phyloP scores from a whole-genome alignment of 2,888 invertebrate species.

The Ptychoptera contaminata region DNA sequence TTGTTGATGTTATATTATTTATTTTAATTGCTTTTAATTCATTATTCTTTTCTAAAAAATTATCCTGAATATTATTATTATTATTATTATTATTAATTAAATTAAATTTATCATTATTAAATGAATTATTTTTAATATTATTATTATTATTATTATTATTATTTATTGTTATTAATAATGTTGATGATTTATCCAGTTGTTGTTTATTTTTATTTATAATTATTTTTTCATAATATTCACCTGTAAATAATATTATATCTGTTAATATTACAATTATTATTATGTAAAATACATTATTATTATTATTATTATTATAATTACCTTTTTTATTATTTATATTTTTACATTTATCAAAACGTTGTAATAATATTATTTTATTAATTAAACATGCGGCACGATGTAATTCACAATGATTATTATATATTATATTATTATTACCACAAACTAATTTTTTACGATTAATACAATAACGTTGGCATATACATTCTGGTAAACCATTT shows the following conservation, averaged over 20 bases:
- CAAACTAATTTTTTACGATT: constrained; percentile 42
- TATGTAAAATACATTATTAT: not conserved
- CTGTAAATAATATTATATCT: not conserved
- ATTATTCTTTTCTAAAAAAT: too few species aligned
- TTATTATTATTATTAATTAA: not conserved
- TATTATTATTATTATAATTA: constrained; percentile 1
- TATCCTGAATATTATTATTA: too few species aligned
- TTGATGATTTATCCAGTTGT: not conserved
- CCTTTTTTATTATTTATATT: not conserved
- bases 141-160: not conserved
- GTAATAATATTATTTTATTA: constrained; percentile 36
- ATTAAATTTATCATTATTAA: not conserved
- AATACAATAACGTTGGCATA: constrained; percentile 41
- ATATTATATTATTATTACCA: constrained; percentile 48
- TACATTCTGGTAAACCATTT: constrained; percentile 37
- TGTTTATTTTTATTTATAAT: not conserved
- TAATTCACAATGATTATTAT: constrained; percentile 50
- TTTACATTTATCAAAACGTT: constrained; percentile 36
- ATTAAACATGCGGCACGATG: constrained; percentile 44
- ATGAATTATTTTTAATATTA: not conserved
- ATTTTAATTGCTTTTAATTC: too few species aligned
- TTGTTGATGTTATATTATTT: too few species aligned
- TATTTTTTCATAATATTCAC: not conserved
- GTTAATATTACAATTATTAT: not conserved
- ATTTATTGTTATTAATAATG: not conserved